A percentile compares a stretch with the other conserved stretches of the same genome.
Conservation (phyloP, 2,113 vertebrate species). For the Tragelaphus imberbis region DNA sequence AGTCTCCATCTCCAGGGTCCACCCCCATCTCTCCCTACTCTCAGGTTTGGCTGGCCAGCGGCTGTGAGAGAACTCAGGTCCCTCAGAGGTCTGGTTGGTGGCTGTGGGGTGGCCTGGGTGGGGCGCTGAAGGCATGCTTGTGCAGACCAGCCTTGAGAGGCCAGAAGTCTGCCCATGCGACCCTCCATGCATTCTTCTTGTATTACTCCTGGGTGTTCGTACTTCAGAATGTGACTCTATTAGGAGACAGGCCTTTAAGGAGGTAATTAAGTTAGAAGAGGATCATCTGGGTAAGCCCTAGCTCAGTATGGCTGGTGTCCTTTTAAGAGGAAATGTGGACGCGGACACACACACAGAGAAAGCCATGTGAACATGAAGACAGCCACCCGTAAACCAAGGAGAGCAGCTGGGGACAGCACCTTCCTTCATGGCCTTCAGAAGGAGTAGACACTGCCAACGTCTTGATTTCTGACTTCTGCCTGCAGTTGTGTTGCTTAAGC, state of each 20-base stretch:
- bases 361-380: too few relatives aligned
- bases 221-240: neutral
- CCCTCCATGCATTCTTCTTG: neutral
- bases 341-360: neutral
- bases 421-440: neutral
- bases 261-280: neutral
- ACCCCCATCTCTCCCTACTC: neutral
- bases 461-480: neutral
- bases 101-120: neutral
- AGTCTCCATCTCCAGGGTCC: neutral
- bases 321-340: neutral
- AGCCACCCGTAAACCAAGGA: neutral
- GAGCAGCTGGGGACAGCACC: neutral
- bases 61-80: neutral
- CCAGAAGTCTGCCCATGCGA: neutral
- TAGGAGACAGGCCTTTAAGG: neutral
- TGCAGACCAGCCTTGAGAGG: neutral
- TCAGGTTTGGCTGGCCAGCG: neutral
- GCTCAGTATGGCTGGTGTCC: neutral
- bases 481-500: neutral
- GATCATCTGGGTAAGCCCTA: neutral
- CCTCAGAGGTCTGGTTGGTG: neutral
- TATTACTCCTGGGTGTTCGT: neutral
- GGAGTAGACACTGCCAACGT: fast-evolving
- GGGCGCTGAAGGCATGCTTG: neutral